Conservation (phyloP, 1,140 invertebrate genomes). For the Drosophila mayri region DNA sequence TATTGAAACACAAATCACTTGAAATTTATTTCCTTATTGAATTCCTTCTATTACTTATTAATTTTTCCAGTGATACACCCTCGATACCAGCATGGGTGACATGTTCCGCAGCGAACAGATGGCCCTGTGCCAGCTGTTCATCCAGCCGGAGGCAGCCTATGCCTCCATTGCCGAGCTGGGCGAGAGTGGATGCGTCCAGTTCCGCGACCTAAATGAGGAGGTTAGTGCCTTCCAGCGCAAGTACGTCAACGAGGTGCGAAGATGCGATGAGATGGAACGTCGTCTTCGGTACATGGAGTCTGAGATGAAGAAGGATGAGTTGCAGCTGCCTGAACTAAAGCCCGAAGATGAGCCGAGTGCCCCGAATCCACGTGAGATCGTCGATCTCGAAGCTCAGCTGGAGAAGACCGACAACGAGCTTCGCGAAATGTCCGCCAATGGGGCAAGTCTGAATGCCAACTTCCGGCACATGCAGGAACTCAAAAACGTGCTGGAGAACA, state of each 20-base stretch:
- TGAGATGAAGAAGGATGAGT: constrained; percentile 96
- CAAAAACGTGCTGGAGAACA: constrained; percentile 96
- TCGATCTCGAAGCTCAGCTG: constrained; percentile 92
- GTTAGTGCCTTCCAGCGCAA: constrained; percentile 97
- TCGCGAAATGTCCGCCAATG: constrained; percentile 96
- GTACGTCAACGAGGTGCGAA: constrained; percentile 96
- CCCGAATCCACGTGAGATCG: constrained; percentile 98
- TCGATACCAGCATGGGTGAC: constrained; percentile 87
- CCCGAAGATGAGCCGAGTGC: constrained; percentile 98
- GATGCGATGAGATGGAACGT: constrained; percentile 98
- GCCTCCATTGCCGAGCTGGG: constrained; percentile 94
- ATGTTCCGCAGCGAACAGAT: constrained; percentile 95
- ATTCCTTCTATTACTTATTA: neutral
- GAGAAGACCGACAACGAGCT: constrained; percentile 97
- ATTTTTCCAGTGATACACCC: constrained; percentile 25
- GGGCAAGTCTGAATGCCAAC: constrained; percentile 96
- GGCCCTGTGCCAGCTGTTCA: constrained; percentile 94
- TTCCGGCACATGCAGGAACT: constrained; percentile 97
- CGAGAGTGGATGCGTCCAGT: constrained; percentile 95
- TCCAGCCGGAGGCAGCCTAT: constrained; percentile 96
- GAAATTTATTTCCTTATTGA: neutral
- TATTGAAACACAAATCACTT: neutral
- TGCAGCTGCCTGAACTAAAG: constrained; percentile 90
- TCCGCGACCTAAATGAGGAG: constrained; percentile 96
- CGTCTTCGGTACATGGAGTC: constrained; percentile 96